Conservation (phyloP, 2,888 invertebrate genomes). For the Aphodius granarius region DNA sequence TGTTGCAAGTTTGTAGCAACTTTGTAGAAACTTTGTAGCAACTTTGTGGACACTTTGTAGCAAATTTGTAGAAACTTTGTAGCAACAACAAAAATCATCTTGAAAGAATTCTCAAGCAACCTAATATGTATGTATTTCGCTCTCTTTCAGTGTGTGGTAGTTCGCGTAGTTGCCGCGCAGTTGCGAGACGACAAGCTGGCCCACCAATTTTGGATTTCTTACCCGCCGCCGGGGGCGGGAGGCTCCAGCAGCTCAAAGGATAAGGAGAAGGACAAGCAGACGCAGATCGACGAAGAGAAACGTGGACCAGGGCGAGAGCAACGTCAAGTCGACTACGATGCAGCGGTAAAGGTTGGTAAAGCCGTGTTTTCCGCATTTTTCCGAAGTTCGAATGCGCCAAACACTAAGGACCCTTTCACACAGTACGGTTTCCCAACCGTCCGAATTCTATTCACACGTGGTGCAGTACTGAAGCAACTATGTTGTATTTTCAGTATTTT, state of each 20-base stretch:
- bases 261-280: conserved; percentile 59
- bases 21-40: no score
- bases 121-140: background rate
- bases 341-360: conserved; percentile 58
- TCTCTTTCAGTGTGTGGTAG: background rate
- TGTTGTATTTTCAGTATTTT: no score
- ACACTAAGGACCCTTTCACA: no score
- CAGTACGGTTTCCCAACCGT: no score
- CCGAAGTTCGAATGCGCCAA: background rate
- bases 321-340: conserved; percentile 65
- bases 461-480: no score
- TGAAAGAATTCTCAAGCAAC: background rate
- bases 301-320: conserved; percentile 60
- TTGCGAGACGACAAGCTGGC: conserved; percentile 66
- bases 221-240: conserved; percentile 78
- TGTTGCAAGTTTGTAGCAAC: no score
- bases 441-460: no score
- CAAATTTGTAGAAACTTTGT: no score
- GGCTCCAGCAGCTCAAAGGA: conserved; percentile 63
- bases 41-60: no score
- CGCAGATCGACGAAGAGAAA: conserved; percentile 59
- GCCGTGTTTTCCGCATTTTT: background rate
- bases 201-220: conserved; percentile 85
- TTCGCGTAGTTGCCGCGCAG: background rate
- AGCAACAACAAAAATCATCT: no score